Evolutionary conservation across 1,140 invertebrate genomes (phyloP).

Genomic region (Pollicipes pollicipes): DNA sequence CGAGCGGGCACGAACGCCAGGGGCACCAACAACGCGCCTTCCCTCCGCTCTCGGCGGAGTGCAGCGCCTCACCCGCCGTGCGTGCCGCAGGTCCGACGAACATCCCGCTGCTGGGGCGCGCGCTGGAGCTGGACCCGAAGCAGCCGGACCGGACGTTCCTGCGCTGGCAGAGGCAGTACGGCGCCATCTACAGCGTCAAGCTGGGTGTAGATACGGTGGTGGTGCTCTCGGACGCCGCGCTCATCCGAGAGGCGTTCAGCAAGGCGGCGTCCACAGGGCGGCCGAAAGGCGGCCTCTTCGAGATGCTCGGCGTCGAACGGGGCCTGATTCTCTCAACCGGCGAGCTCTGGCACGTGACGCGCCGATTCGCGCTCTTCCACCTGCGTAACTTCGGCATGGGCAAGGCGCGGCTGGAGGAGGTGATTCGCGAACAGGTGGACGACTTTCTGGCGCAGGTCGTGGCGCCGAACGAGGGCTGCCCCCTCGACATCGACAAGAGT

Average conservation of each 20-base stretch:
- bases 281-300: not conserved
- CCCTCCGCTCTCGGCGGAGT: no score
- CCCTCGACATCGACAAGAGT: not conserved
- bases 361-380: slow-evolving; percentile 7
- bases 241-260: not conserved
- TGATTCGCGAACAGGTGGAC: slow-evolving; percentile 3
- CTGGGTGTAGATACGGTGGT: not conserved
- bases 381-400: slow-evolving; percentile 11
- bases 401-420: slow-evolving; percentile 9
- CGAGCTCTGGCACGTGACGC: slow-evolving; percentile 5
- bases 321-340: not conserved
- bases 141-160: no score
- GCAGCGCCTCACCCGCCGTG: no score
- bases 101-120: no score
- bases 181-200: not conserved
- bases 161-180: no score
- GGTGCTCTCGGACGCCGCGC: not conserved
- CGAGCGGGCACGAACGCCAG: no score
- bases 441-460: slow-evolving; percentile 3
- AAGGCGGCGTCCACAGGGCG: not conserved
- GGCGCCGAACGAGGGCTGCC: not conserved
- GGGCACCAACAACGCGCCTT: no score
- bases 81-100: no score
- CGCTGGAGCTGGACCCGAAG: no score
- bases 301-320: not conserved